Base-by-base conservation (phyloP, 1,140 invertebrate genomes). In the Triops cancriformis region DNA sequence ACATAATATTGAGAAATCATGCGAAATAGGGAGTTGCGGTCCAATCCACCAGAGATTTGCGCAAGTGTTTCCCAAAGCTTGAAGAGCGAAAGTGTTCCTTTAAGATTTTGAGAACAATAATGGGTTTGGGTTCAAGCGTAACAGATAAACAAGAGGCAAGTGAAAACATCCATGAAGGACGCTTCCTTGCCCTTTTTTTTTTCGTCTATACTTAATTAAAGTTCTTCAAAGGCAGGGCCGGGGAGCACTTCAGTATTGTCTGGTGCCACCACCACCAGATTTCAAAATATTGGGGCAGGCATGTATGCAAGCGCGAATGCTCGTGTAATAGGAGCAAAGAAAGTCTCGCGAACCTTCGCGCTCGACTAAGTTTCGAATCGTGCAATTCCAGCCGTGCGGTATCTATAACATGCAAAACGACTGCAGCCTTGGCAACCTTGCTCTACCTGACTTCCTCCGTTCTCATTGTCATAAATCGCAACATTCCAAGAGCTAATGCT, bases 101-200 rank as follows among this genome's bases (percentile, higher is more conserved):
- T 64, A 64, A 64, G 18, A 18, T 64, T 12, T 64, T 18, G 10
- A 9, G 4, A 64, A 64, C 18, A 64, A 64, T 64, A 37, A 6
- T 14, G 51, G 18, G 51, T 64, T n/a, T 64, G 51, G 18, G 10
- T 23, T 6, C 51, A 64, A 64, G 51, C 51, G 51, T 18, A 64
- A 64, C 51, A 5, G 51, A 18, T 37, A 23, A 23, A 64, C 14
- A 64, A 7, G 51, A 64, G n/a, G 51, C 51, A 11, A 64, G 51
- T n/a, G 10, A 64, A 45, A 18, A 14, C 18, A 64, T 6, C 18
- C 51, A 18, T 64, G 51, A 64, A 64, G 51, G 51, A 64, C 51
- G 51, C 51, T 23, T 64, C 51, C 51, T 64, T 64, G 51, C 51
- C 51, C 51, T 64, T 64, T 64, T 64, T 64, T 64, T 23, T 23